Evolutionary conservation across 2,113 vertebrate genomes (phyloP), one percentile per base, ranked within the genome.

Genomic region (Excalfactoria chinensis): DNA sequence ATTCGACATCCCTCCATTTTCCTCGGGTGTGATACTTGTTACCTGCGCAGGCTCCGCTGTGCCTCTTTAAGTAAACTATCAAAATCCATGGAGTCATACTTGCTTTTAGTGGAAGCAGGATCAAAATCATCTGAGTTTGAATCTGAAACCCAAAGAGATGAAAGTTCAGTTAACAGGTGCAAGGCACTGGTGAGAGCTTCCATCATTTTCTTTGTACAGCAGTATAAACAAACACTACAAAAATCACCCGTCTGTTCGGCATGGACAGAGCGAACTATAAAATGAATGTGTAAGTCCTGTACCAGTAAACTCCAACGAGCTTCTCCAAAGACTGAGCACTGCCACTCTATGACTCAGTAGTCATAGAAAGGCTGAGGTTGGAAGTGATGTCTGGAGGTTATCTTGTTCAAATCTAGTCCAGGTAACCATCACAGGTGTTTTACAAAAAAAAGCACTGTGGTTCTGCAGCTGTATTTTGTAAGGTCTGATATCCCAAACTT

Each of bases 51-150:
- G 97, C 99, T 99, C 97, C 98, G 97, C 97, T 99, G 99, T 88
- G 99, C 99, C 98, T 99, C 99, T 97, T 97, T 98, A 93, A 99
- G 98, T 98, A 99, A 99, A 98, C 98, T 99, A 98, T 99, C 99
- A 89, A 99, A 99, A 98, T 99, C 99, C 98, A 99, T 98, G 97
- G 98, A 99, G 98, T 99, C 99, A 92, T 99, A 99, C 98, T 99
- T 99, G 99, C 99, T 99, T 98, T 99, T 99, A 93, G 99, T 98
- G 97, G 99, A 99, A 98, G 99, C 98, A 97, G 99, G 99, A 98
- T 99, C 99, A 98, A 99, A 99, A 98, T 99, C 99, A 92, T 99
- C 99, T 95, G 98, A 98, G 97, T 99, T 98, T 97, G 99, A 98
- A 98, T 99, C 98, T 99, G 97, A 93, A 98, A 98, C 40, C 88